phyloP scores from a whole-genome alignment of 2,113 vertebrate species.

The Salvator merianae region DNA sequence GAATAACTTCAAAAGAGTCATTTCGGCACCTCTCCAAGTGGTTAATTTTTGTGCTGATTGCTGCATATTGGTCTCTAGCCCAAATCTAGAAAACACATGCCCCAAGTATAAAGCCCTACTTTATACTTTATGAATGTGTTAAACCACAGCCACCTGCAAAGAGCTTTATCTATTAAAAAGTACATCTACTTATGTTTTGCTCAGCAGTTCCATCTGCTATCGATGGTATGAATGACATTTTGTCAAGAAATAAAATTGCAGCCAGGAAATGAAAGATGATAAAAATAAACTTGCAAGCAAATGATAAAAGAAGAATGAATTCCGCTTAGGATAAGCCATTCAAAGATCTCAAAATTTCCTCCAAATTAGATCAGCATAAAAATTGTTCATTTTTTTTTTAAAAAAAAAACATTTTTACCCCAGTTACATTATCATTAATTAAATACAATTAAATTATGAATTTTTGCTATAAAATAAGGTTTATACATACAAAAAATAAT shows the following conservation, averaged over 20 bases:
- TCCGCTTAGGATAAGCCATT: conserved; percentile 5
- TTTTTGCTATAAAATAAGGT: background rate
- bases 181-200: conserved; percentile 58
- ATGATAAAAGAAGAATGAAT: conserved; percentile 44
- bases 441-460: background rate
- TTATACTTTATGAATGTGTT: background rate
- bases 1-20: background rate
- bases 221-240: conserved; percentile 69
- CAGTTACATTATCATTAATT: background rate
- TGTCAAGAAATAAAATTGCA: conserved; percentile 66
- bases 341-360: conserved; percentile 19
- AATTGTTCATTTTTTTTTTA: no score
- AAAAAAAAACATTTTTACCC: conserved; percentile 7
- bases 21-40: background rate
- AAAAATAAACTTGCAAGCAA: conserved; percentile 50
- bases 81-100: background rate
- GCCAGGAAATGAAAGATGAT: conserved; percentile 64
- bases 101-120: background rate
- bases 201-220: conserved; percentile 69
- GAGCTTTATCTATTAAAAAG: conserved; percentile 43
- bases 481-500: conserved; percentile 30
- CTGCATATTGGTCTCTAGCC: background rate
- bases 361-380: background rate
- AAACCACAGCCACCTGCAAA: background rate
- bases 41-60: background rate